Evolutionary conservation across 2,113 vertebrate genomes (phyloP), one percentile per base, ranked within the genome.

Genomic region (Microcebus murinus): DNA sequence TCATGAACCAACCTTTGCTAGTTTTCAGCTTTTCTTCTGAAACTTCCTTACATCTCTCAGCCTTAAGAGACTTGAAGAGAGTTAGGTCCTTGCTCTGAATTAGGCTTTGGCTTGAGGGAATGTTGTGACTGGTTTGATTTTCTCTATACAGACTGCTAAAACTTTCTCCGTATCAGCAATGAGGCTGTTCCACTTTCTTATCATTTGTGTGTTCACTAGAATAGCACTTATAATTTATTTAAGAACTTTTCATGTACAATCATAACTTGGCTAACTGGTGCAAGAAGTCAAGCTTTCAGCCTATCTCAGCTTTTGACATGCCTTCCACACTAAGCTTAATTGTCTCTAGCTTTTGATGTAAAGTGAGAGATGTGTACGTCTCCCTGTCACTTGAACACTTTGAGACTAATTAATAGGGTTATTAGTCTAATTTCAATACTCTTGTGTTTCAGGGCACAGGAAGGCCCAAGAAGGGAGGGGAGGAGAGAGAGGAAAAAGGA

Each of bases 381-480:
- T 45, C 27, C 73, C 73, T 31, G 45, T 48, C 8, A 31, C 42
- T 17, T 31, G 25, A 74, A 48, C 8, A 31, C 27, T 29, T 48
- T 14, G 27, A 31, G 42, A 27, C 73, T 14, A 48, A 48, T 48
- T 48, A 48, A 48, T 4, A 76, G 27, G 23, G 27, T 76, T 48
- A 48, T 48, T 76, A 7, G 73, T 42, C 42, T 48, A 27, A 76
- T 29, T 31, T 48, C 42, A 76, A 31, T 48, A 76, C 0, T 76
- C 3, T 9, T 76, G 42, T 76, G 27, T 31, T 14, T 76, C 73
- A 48, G 42, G 45, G 42, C 17, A 31, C 8, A 18, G 73, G 27
- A 23, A 48, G 42, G 15, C 14, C 27, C 4, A 0, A 31, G 42
- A 27, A 29, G 11, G 23, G 4, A 10, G 36, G 50, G 4, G 6